Evolutionary conservation across 2,888 invertebrate genomes (phyloP).

Genomic region (Temnothorax rugatulus): DNA sequence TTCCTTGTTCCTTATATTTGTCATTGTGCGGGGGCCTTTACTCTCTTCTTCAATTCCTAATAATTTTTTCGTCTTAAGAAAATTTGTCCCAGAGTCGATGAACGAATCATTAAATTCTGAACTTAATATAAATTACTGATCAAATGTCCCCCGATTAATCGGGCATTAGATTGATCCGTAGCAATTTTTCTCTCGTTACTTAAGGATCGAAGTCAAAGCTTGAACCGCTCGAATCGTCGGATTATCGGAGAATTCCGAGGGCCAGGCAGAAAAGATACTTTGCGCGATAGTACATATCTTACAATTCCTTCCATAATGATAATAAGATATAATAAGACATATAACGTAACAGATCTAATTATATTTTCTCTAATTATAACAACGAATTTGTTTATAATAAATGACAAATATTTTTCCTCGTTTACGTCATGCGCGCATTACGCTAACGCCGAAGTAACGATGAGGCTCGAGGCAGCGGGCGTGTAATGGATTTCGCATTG

Average conservation of each 20-base stretch:
- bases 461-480: neutral
- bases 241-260: neutral
- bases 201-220: neutral
- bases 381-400: neutral
- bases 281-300: neutral
- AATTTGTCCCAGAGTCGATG: neutral
- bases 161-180: neutral
- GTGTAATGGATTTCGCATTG: slow-evolving; percentile 48
- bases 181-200: neutral
- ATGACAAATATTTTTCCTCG: neutral
- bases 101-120: neutral
- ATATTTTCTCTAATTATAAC: neutral
- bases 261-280: neutral
- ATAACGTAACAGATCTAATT: neutral
- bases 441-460: neutral
- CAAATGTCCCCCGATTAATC: neutral
- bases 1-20: too few relatives aligned
- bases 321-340: neutral
- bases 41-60: neutral
- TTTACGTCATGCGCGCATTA: too few relatives aligned
- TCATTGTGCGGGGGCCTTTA: too few relatives aligned
- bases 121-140: neutral
- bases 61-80: neutral
- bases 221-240: neutral
- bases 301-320: neutral